Evolutionary conservation across 2,888 invertebrate species (phyloP).

Genomic region (Cartodere bifasciata): DNA sequence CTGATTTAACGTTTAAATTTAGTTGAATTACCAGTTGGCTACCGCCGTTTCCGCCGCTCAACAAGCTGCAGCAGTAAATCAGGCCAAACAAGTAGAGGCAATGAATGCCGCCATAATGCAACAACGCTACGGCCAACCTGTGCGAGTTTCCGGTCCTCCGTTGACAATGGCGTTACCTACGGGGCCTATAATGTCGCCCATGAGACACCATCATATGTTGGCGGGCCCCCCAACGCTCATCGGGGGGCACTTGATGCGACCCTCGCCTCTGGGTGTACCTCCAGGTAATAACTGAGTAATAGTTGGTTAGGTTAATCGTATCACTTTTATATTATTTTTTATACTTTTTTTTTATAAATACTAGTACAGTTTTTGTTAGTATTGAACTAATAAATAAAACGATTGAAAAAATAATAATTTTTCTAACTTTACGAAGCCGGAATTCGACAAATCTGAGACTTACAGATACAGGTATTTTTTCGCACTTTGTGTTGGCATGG

Average conservation of each 20-base stretch:
- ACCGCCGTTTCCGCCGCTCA: constrained; percentile 39
- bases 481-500: constrained; percentile 38
- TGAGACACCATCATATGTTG: constrained; percentile 40
- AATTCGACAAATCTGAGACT: too few relatives aligned
- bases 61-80: constrained; percentile 36
- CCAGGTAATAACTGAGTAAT: too few relatives aligned
- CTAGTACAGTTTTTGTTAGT: too few relatives aligned
- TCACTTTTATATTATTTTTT: too few relatives aligned
- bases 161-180: constrained; percentile 38
- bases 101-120: constrained; percentile 32
- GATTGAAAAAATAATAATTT: too few relatives aligned
- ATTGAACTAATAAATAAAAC: too few relatives aligned
- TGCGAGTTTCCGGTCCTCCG: constrained; percentile 34
- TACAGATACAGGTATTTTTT: too few relatives aligned
- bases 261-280: constrained; percentile 49
- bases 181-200: constrained; percentile 40
- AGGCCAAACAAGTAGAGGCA: constrained; percentile 32
- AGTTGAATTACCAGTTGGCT: constrained; percentile 32
- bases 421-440: too few relatives aligned
- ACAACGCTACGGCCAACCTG: constrained; percentile 34
- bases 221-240: constrained; percentile 38
- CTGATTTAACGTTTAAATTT: too few relatives aligned
- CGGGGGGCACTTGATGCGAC: constrained; percentile 51
- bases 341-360: too few relatives aligned
- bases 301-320: too few relatives aligned